Percentiles rank a stretch among this genome's conserved stretches.
These are phyloP conservation scores for Schizothorax lantsangensis DNA, from an alignment of 2,797 vertebrate genomes.

Conservation along the genomic window DNA sequence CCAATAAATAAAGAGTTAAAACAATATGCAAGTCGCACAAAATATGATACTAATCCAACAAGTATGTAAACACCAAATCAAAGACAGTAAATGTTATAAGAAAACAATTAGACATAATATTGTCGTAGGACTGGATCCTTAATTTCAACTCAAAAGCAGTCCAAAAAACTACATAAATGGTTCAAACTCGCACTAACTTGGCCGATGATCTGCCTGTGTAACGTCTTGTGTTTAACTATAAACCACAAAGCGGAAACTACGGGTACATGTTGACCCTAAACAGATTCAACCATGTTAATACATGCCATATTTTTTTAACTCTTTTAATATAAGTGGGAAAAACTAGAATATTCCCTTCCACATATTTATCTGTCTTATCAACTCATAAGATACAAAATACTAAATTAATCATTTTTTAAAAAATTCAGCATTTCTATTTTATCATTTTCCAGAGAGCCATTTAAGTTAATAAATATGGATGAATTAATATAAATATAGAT, in stretches of 20 bases:
- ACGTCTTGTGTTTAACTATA: constrained; percentile 16
- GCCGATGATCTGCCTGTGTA: neutral
- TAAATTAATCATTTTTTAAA: neutral
- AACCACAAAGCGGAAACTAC: neutral
- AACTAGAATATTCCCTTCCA: neutral
- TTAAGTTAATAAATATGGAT: neutral
- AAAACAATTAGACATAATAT: neutral
- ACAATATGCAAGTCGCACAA: neutral
- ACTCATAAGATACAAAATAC: neutral
- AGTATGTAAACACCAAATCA: constrained; percentile 1
- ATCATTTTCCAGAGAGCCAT: neutral
- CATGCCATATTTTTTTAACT: neutral
- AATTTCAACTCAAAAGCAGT: neutral
- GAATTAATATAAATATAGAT: neutral
- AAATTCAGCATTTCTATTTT: neutral
- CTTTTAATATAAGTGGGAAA: neutral
- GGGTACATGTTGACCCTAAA: neutral
- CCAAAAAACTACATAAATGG: neutral
- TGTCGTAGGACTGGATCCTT: neutral
- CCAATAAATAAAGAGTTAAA: neutral
- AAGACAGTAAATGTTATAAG: constrained; percentile 11
- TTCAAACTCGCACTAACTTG: neutral
- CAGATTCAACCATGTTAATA: neutral
- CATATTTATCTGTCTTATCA: neutral
- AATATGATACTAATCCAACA: neutral